phyloP scores from a whole-genome alignment of 2,797 vertebrate species.

The Choloepus didactylus region DNA sequence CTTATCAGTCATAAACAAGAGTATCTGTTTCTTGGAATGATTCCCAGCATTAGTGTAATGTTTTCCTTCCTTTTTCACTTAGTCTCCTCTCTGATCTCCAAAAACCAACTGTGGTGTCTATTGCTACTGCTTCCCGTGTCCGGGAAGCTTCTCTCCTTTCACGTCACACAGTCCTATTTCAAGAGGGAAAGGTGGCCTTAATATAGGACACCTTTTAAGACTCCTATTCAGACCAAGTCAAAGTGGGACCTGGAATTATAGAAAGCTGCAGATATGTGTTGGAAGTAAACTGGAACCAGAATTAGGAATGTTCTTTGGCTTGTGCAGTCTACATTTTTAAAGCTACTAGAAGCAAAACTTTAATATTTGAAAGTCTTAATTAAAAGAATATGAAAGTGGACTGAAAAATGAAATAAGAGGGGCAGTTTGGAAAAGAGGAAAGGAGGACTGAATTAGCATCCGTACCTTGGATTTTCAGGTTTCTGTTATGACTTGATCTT shows the following conservation, averaged over 20 bases:
- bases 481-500: not conserved
- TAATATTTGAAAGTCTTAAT: conserved; percentile 21
- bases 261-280: not conserved
- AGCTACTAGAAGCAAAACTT: conserved; percentile 1
- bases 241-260: not conserved
- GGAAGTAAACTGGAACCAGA: not conserved
- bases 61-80: not conserved
- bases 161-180: fast-evolving
- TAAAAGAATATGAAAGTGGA: conserved; percentile 11
- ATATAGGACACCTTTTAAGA: no score
- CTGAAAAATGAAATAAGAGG: not conserved
- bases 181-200: fast-evolving
- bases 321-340: not conserved
- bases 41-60: no score
- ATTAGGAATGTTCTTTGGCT: not conserved
- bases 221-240: not conserved
- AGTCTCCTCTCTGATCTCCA: not conserved
- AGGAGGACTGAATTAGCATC: not conserved
- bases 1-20: not conserved
- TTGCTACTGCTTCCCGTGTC: not conserved
- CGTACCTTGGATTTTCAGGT: not conserved
- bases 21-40: not conserved
- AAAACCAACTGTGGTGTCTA: not conserved
- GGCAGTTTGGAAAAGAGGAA: not conserved
- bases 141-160: not conserved